Evolutionary conservation across 2,888 invertebrate genomes (phyloP), one percentile per base, ranked within the genome.

Genomic region (Heliconius sara): DNA sequence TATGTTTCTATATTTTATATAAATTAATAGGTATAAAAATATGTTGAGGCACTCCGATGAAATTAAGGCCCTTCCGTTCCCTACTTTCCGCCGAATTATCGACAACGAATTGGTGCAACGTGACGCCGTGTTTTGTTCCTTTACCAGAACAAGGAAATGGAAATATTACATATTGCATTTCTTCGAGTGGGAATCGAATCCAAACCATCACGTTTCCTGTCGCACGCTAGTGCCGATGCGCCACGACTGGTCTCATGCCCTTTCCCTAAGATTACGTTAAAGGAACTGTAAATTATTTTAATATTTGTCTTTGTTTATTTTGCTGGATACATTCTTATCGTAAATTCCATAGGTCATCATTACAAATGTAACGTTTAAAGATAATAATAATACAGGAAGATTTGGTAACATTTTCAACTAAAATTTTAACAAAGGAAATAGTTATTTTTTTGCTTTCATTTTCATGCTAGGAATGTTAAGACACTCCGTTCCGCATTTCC

Each of bases 231-330:
- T 52, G 52, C 52, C 19, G 6, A 6, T 52, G 2, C 19, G 52
- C 19, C 52, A 52, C 19, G 52, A 22, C 52, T 52, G 19, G 52
- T 19, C 7, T 52, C 19, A 52, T 19, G 52, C 43, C 43, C 10
- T 43, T 13, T 19, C 3, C 5, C 19, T 60, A 60, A 9, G n/a
- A 57, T 57, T 57, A n/a, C 0, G 9, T 9, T 70, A 13, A 25
- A 16, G 25, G 10, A 27, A 22, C 3, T 73, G 27, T 3, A 57
- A 52, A 22, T 47, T 30, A 2, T 52, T 30, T 72, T 2, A 60
- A 60, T n/a, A 13, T 9, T n/a, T 43, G n/a, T n/a, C 57, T 72
- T 72, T 73, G 60, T 73, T 73, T 73, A 73, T 73, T 73, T 60
- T 73, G 73, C n/a, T 73, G 1, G 12, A 34, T 6, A 30, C n/a